Base-by-base conservation (phyloP, 2,888 invertebrate species). In the Agonopterix heracliana region DNA sequence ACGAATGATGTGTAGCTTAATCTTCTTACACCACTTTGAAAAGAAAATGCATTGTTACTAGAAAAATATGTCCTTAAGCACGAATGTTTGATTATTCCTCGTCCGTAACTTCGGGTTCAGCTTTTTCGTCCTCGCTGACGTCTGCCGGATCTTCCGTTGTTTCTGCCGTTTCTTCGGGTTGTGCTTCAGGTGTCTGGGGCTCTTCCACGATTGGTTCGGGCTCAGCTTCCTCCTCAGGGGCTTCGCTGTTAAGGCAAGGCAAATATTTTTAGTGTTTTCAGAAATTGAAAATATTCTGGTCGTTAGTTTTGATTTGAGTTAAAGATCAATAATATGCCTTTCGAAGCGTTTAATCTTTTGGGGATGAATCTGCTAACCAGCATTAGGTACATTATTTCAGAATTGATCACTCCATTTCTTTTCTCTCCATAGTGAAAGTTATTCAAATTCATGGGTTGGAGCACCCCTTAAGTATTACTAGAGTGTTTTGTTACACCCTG, bases 41-140 rank as follows among this genome's bases (percentile, higher is more conserved):
- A 44, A 50, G 49, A 68, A 71, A 74, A 76, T 78, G 70, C 75
- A 73, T 64, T 63, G 54, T 47, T 55, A 57, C 55, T 61, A 63
- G 57, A 62, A 63, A 59, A 63, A 60, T 63, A 57, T 59, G 53
- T 56, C 47, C 13, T 38, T 14, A 9, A 40, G 9, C 13, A 45
- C 13, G 34, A 9, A 12, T 41, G n/a, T 9, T 38, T 41, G n/a
- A 40, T 44, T 86, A 88, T 81, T 89, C 89, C 64, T 88, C 89
- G 52, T 88, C 89, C n/a, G 86, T 89, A 53, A 88, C 80, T 59
- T 89, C 89, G 9, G 85, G 89, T 63, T 87, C 89, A 9, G 83
- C 89, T 66, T 79, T 73, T 57, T 89, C 89, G 53, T 87, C 86
- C 57, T 87, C 88, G 57, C 87, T 87, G 59, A 70, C 75, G 50